Base-by-base conservation (phyloP, 2,888 invertebrate species). In the Marasmarcha lunaedactyla region DNA sequence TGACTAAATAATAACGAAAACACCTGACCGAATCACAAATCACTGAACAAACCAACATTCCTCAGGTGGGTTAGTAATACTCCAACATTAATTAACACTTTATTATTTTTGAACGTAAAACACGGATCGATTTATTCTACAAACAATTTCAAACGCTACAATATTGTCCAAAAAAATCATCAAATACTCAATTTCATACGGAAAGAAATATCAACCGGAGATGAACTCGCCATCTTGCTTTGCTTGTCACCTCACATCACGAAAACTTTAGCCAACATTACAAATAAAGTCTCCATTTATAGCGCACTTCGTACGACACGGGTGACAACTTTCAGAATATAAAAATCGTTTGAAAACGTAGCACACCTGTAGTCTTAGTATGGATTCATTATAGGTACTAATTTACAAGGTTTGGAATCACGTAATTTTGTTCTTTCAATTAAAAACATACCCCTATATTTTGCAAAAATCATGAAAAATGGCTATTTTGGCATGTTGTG, bases 31-130 rank as follows among this genome's bases (percentile, higher is more conserved):
- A 78, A 84, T 79, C 85, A 85, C 84, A 85, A 85, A 85, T 85
- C 83, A 81, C 81, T 84, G 83, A 84, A 85, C 84, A 85, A 85
- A 83, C 74, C 74, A 84, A 84, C 86, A 86, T 86, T 86, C 86
- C 86, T 87, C 86, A 87, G 86, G 86, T 87, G 86, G 86, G 85
- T 72, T 77, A 63, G 70, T 68, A 62, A 73, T n/a, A 78, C 74
- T 67, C 51, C 53, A 61, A 59, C 51, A 64, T 56, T 20, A 20
- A 5, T 5, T 5, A 20, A 20, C 20, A 20, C 50, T 56, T 52
- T 46, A 59, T 52, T 54, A 57, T 54, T 56, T 46, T 46, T 47
- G 57, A 59, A 72, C 76, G 71, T 63, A 54, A 55, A 63, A 58
- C 57, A 64, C 47, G 60, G 51, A 49, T 43, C 53, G 44, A 53